Evolutionary conservation across 2,797 vertebrate genomes (phyloP).

Genomic region (Clarias platycephalus): DNA sequence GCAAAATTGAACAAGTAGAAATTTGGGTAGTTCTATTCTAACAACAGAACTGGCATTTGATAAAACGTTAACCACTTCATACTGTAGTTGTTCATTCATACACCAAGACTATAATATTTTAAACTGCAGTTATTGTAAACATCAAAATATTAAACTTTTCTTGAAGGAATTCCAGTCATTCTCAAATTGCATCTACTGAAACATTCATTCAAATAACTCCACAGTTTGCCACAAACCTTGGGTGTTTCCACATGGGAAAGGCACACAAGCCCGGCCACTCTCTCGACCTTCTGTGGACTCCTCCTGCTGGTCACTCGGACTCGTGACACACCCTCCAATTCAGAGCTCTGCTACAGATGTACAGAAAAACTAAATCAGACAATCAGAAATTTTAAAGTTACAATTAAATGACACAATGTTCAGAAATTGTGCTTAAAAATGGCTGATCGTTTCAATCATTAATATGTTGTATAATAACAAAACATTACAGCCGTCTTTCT

Average conservation of each 20-base stretch:
- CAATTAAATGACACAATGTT: background rate
- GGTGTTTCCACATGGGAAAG: slow-evolving; percentile 71
- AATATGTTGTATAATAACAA: background rate
- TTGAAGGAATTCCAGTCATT: background rate
- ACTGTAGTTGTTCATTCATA: too few relatives aligned
- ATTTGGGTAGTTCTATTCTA: background rate
- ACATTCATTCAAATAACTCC: background rate
- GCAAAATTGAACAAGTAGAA: background rate
- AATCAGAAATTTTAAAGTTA: background rate
- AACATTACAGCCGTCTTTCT: background rate
- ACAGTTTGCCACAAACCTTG: slow-evolving; percentile 71
- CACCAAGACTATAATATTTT: background rate
- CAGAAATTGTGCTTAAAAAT: background rate
- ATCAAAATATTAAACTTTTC: background rate
- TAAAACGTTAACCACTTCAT: background rate
- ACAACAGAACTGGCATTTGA: background rate
- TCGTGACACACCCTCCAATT: slow-evolving; percentile 68
- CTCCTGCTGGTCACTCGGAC: slow-evolving; percentile 81
- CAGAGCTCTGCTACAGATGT: slow-evolving; percentile 50
- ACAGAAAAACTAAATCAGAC: slow-evolving; percentile 1
- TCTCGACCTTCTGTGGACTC: slow-evolving; percentile 78
- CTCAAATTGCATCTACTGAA: too few relatives aligned
- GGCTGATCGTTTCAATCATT: background rate
- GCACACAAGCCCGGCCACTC: slow-evolving; percentile 76
- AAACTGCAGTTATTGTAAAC: background rate